phyloP scores from a whole-genome alignment of 2,888 invertebrate species.

The Erebia ligea region DNA sequence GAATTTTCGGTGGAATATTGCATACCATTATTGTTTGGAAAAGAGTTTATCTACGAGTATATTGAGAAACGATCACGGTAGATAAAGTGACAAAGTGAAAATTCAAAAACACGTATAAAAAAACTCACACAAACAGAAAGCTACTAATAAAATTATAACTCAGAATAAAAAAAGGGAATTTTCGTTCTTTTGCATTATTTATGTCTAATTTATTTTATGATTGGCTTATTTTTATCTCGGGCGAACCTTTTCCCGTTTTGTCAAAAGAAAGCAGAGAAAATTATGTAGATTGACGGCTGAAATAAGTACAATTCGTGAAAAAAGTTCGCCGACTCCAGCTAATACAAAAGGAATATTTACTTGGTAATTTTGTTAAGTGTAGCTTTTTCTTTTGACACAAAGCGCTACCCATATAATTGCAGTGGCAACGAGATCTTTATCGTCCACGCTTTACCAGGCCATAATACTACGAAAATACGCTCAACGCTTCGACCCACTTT shows the following conservation, averaged over 20 bases:
- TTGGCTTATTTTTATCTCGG: conserved; percentile 35
- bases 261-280: conserved; percentile 37
- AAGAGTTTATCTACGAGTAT: not conserved
- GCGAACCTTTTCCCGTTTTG: conserved; percentile 38
- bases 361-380: conserved; percentile 66
- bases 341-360: conserved; percentile 58
- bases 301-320: conserved; percentile 42
- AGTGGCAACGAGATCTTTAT: conserved; percentile 67
- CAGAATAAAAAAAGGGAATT: conserved; percentile 13
- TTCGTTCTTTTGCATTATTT: conserved; percentile 28
- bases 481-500: conserved; percentile 54
- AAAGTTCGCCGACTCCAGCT: conserved; percentile 43
- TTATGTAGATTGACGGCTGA: conserved; percentile 41
- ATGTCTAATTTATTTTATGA: conserved; percentile 31
- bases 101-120: not conserved
- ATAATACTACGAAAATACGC: conserved; percentile 66
- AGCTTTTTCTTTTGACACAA: conserved; percentile 61
- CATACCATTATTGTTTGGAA: not conserved
- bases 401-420: conserved; percentile 67
- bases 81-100: not conserved
- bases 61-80: not conserved
- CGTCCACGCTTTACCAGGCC: conserved; percentile 60
- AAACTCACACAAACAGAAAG: not conserved
- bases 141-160: conserved; percentile 15
- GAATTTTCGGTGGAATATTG: not conserved